Evolutionary conservation across 1,140 invertebrate genomes (phyloP).

Genomic region (Nephila pilipes): DNA sequence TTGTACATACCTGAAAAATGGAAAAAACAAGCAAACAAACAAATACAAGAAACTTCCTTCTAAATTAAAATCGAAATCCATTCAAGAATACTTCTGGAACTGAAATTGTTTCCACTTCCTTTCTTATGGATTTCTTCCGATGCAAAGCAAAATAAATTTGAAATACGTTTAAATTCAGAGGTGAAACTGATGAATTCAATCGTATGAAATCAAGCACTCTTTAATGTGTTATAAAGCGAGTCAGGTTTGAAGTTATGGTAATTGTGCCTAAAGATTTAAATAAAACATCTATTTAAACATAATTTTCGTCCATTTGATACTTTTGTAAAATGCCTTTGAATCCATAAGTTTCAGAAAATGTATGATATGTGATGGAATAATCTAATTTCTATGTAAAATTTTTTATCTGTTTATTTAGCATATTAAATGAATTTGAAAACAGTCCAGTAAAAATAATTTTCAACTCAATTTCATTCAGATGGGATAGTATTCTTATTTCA

Average conservation of each 20-base stretch:
- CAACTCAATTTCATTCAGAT: too few relatives aligned
- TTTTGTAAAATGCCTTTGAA: conserved; percentile 41
- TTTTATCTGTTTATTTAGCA: not conserved
- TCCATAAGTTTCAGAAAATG: conserved; percentile 18
- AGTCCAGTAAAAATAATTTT: not conserved
- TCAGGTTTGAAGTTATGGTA: conserved; percentile 31
- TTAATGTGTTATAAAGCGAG: not conserved
- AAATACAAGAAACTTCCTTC: not conserved
- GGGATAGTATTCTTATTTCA: too few relatives aligned
- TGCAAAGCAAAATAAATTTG: conserved; percentile 1
- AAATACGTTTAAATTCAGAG: not conserved
- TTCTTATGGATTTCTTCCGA: not conserved
- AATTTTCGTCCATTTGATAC: conserved; percentile 46
- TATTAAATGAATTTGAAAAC: not conserved
- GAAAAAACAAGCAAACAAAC: too few relatives aligned
- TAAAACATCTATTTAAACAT: conserved; percentile 53
- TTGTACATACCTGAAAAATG: too few relatives aligned
- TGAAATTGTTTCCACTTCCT: not conserved
- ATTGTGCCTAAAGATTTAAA: conserved; percentile 34
- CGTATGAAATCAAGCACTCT: conserved; percentile 4
- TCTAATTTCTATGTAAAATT: conserved; percentile 20
- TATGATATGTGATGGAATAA: conserved; percentile 31
- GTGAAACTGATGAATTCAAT: conserved; percentile 35
- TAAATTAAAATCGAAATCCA: not conserved
- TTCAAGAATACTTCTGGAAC: not conserved